Conservation (phyloP, 1,140 invertebrate genomes). For the Drosophila guanche region DNA sequence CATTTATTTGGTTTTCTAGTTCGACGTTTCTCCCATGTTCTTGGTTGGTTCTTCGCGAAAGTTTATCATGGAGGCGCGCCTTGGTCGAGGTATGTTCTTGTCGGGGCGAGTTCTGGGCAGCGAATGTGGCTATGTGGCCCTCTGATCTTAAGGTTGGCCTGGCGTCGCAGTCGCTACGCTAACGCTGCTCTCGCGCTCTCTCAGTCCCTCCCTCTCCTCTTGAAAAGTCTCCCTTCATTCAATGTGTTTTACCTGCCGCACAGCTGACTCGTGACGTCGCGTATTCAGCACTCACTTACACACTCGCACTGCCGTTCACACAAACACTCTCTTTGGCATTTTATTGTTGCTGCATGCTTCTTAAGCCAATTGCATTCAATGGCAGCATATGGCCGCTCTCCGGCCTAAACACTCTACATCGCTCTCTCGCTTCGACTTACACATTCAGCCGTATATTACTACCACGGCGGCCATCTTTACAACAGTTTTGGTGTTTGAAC, state of each 20-base stretch:
- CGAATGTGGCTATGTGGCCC: constrained; percentile 50
- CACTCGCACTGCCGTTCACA: neutral
- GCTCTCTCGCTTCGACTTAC: constrained; percentile 38
- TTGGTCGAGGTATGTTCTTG: constrained; percentile 23
- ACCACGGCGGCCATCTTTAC: constrained; percentile 76
- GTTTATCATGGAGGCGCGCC: neutral
- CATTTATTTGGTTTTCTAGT: neutral
- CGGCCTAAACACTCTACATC: constrained; percentile 28
- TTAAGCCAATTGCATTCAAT: constrained; percentile 74
- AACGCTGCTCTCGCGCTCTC: constrained; percentile 9
- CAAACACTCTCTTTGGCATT: constrained; percentile 21
- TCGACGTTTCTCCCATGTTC: too few relatives aligned
- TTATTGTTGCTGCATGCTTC: constrained; percentile 56
- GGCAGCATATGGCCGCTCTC: constrained; percentile 53
- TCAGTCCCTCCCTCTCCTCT: constrained; percentile 6
- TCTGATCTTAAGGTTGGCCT: constrained; percentile 1
- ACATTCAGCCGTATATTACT: constrained; percentile 71
- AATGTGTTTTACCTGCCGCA: constrained; percentile 64
- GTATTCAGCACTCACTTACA: constrained; percentile 54
- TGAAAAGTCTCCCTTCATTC: neutral
- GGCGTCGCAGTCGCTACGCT: constrained; percentile 14
- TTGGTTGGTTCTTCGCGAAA: too few relatives aligned
- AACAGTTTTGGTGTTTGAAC: constrained; percentile 48
- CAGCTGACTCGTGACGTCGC: constrained; percentile 69
- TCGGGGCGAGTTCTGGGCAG: constrained; percentile 66